Percentiles rank a stretch among this genome's conserved stretches.
Conservation (phyloP, 2,113 vertebrate genomes). For the Numenius arquata region DNA sequence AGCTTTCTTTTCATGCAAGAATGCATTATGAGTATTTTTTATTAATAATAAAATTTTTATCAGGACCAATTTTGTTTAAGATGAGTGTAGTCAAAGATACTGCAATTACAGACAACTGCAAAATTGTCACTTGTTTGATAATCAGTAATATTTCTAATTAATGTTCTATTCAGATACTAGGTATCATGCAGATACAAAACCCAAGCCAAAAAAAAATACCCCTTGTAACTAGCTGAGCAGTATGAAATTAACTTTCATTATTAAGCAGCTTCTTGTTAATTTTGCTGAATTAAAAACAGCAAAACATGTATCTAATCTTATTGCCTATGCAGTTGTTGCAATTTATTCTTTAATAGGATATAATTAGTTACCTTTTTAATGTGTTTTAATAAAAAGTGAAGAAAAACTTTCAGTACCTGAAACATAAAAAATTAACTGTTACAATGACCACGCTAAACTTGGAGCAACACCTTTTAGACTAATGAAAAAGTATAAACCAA, state of each 20-base stretch:
- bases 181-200: not conserved
- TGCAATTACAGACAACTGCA: not conserved
- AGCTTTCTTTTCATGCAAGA: not conserved
- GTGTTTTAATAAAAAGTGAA: not conserved
- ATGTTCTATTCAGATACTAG: not conserved
- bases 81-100: not conserved
- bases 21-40: not conserved
- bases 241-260: not conserved
- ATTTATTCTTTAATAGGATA: not conserved
- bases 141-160: not conserved
- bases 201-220: not conserved
- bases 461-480: not conserved
- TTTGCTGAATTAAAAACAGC: not conserved
- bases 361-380: not conserved
- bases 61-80: not conserved
- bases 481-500: not conserved
- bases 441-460: not conserved
- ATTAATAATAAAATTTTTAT: constrained; percentile 28
- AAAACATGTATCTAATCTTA: not conserved
- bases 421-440: not conserved
- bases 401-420: not conserved
- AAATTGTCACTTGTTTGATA: not conserved
- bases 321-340: not conserved
- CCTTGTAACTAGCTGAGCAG: not conserved
- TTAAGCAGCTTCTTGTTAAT: not conserved